Base-by-base conservation (phyloP, 2,113 vertebrate genomes). In the Megaleporinus macrocephalus region DNA sequence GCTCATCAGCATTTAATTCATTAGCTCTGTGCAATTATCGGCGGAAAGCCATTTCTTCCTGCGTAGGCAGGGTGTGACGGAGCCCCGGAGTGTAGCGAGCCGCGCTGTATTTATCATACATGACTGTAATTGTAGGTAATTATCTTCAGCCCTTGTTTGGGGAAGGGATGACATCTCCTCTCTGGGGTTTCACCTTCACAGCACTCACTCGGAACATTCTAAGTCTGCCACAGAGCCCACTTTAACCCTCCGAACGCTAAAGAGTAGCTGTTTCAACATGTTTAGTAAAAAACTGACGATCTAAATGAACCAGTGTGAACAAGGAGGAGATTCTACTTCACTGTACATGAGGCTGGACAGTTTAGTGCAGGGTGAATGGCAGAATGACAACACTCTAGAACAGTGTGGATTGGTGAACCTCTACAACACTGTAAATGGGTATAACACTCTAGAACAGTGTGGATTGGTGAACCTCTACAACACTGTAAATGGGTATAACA, bases 1-100 rank as follows among this genome's bases (percentile, higher is more conserved):
- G 71, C 80, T 87, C 82, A 88, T 89, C 82, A 83, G 85, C 66
- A 68, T 84, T 86, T 88, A 83, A 87, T 86, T 87, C 76, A 88
- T 86, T 88, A 86, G 76, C 70, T 51, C 47, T 24, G 62, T 76
- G 88, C 78, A 84, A 87, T 89, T 88, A 82, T 85, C 76, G 26
- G 41, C 51, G 59, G 57, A 76, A 83, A 62, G 49, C 20, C 47
- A 78, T 84, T 82, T 78, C 80, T 85, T 89, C 71, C 59, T 82
- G 78, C n/a, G 33, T 80, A 78, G 80, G 78, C 75, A 49, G 66
- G 79, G 76, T 55, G 63, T 84, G 77, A 65, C 11, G 26, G 51
- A 73, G 71, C 68, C 74, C 81, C 76, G 49, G 59, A 78, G 81
- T 51, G 30, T 57, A 63, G 72, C 68, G 70, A 78, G n/a, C 30